These are phyloP conservation scores for Sinocyclocheilus maitianheensis DNA, from an alignment of 2,113 vertebrate genomes.

Conservation along the genomic window DNA sequence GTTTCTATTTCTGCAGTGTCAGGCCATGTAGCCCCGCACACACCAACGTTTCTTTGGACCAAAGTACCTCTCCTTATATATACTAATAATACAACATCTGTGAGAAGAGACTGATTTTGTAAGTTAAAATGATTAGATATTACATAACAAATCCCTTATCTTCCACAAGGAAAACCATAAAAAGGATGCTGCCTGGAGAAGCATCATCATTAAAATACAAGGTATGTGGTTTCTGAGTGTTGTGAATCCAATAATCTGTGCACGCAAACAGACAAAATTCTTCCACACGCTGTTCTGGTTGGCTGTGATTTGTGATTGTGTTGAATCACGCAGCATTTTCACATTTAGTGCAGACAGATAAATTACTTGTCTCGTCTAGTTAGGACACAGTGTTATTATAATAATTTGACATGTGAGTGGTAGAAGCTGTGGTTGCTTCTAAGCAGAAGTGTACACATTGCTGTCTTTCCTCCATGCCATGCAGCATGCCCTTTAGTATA, in stretches of 20 bases:
- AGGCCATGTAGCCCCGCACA: background rate
- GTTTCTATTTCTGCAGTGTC: background rate
- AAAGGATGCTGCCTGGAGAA: background rate
- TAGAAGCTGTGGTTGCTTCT: background rate
- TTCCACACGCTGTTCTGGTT: background rate
- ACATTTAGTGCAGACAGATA: background rate
- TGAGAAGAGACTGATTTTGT: background rate
- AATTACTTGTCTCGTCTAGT: background rate
- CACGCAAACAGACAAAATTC: background rate
- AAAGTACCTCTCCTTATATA: background rate
- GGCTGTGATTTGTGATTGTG: background rate
- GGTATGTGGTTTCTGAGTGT: background rate
- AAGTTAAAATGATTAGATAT: background rate
- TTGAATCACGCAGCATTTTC: background rate
- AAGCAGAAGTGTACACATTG: background rate
- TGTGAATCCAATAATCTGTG: background rate
- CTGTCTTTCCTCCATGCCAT: constrained; percentile 40
- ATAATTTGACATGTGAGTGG: background rate
- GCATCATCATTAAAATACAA: background rate
- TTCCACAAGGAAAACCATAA: background rate
- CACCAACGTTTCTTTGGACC: background rate
- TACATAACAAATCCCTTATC: background rate
- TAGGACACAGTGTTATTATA: background rate
- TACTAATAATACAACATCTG: background rate
- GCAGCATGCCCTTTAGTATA: constrained; percentile 27